Conservation (phyloP, 2,797 vertebrate species). For the Simalia tracyae region DNA sequence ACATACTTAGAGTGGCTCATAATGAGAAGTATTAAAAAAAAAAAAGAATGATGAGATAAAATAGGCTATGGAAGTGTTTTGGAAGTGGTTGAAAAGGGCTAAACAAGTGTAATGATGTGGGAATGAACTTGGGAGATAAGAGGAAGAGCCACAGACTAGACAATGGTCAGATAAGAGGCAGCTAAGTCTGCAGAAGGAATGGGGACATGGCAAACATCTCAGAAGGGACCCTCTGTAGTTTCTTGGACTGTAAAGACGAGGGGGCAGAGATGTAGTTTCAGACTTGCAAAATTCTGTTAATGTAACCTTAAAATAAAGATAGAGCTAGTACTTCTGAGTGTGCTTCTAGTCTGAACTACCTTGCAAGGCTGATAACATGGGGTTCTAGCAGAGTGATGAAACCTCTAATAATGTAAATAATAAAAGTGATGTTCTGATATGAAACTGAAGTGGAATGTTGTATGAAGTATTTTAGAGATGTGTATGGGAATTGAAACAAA, state of each 20-base stretch:
- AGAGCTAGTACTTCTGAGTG: not conserved
- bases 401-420: not conserved
- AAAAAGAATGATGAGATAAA: not conserved
- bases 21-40: not conserved
- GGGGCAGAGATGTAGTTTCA: not conserved
- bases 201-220: not conserved
- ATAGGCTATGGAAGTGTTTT: not conserved
- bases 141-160: not conserved
- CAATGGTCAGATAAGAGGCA: not conserved
- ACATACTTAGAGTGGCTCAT: not conserved
- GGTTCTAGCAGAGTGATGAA: not conserved
- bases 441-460: not conserved
- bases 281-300: not conserved
- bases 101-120: not conserved
- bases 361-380: not conserved
- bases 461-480: not conserved
- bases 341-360: not conserved
- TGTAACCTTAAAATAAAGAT: not conserved
- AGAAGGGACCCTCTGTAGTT: not conserved
- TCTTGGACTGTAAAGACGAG: not conserved
- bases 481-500: not conserved
- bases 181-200: not conserved
- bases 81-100: not conserved
- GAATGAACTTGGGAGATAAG: not conserved
- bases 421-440: not conserved